Base-by-base conservation (phyloP, 2,888 invertebrate species). In the Orchestes rusci region DNA sequence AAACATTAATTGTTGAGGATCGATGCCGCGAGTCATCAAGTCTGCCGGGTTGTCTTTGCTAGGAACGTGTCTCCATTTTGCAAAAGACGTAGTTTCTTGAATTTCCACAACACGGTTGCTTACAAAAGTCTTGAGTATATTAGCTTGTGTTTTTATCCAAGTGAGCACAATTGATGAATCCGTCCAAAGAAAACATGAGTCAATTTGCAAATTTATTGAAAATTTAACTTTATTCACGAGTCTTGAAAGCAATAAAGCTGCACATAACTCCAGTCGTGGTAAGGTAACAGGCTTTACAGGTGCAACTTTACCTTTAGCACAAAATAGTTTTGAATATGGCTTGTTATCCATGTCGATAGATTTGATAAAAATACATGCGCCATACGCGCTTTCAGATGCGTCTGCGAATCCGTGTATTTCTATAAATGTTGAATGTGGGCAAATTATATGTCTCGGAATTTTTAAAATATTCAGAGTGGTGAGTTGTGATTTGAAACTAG, bases 201-300 rank as follows among this genome's bases (percentile, higher is more conserved):
- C n/a, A n/a, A n/a, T n/a, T n/a, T n/a, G n/a, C n/a, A n/a, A n/a
- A n/a, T n/a, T n/a, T n/a, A n/a, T n/a, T n/a, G n/a, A n/a, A n/a
- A n/a, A n/a, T n/a, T n/a, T n/a, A n/a, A n/a, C n/a, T n/a, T n/a
- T n/a, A n/a, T n/a, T n/a, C n/a, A n/a, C n/a, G n/a, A n/a, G n/a
- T n/a, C n/a, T 10, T 10, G 10, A 23, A 23, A 23, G 23, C 23
- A 23, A 23, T 23, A 23, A 23, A n/a, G n/a, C n/a, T 23, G 7
- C 53, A 31, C 47, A 53, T 3, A 51, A n/a, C 23, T 53, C 52
- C 30, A 52, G 31, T 17, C 39, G 23, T 17, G 45, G 51, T 18
- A 46, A 16, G 3, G 51, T 51, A 8, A 53, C 23, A 16, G 40
- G 10, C 39, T 51, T 53, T 7, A 51, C 27, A 8, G 50, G 53